phyloP scores from a whole-genome alignment of 2,797 vertebrate genomes.

The Myoxocephalus aenaeus region DNA sequence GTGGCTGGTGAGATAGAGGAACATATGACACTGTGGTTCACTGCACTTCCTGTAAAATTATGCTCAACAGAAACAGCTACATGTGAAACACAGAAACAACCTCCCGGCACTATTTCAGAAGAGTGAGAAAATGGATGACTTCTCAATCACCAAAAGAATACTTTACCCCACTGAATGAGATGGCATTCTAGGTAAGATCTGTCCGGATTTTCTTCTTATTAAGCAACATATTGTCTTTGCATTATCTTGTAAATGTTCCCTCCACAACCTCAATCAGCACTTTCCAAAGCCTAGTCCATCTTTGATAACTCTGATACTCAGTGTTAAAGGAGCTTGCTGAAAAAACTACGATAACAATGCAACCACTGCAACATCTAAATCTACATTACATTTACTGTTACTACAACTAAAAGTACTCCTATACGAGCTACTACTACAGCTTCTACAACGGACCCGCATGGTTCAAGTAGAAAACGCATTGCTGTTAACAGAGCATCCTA shows the following conservation, averaged over 20 bases:
- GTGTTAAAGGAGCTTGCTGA: constrained; percentile 12
- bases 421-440: neutral
- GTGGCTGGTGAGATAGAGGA: constrained; percentile 88
- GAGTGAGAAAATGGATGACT: constrained; percentile 61
- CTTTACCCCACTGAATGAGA: constrained; percentile 38
- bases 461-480: constrained; percentile 4
- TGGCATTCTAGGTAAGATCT: constrained; percentile 65
- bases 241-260: constrained; percentile 40
- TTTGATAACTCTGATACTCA: constrained; percentile 6
- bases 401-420: neutral
- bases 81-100: constrained; percentile 66
- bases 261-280: constrained; percentile 21
- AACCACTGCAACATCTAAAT: constrained; percentile 11
- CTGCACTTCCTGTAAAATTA: constrained; percentile 85
- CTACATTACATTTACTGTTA: neutral
- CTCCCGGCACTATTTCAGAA: constrained; percentile 34
- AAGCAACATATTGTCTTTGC: constrained; percentile 15
- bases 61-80: constrained; percentile 77
- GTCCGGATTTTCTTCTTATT: constrained; percentile 21
- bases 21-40: constrained; percentile 81
- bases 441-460: neutral
- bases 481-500: neutral
- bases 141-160: constrained; percentile 20
- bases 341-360: constrained; percentile 2
- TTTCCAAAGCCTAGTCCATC: constrained; percentile 24